Percentiles rank a stretch among this genome's conserved stretches.
Evolutionary conservation across 2,888 invertebrate genomes (phyloP).

Genomic region (Smittia sp.): DNA sequence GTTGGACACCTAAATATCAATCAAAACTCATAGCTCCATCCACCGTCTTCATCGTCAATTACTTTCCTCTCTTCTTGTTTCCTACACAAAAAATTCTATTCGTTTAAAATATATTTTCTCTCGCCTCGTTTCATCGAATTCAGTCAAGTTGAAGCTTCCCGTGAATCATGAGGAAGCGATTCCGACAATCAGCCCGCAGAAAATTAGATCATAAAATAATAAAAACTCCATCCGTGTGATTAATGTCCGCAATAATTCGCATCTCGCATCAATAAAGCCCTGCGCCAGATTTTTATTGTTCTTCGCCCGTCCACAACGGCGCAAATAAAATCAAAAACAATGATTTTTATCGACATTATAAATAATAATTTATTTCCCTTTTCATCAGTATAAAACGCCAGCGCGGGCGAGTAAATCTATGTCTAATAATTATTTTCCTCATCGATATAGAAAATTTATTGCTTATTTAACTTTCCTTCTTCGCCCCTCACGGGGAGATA

Average conservation of each 20-base stretch:
- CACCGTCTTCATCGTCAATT: background rate
- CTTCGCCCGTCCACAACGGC: background rate
- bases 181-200: background rate
- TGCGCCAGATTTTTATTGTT: background rate
- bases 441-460: slow-evolving; percentile 38
- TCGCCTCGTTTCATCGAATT: too few relatives aligned
- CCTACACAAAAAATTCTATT: slow-evolving; percentile 1
- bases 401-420: slow-evolving; percentile 15
- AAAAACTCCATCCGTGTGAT: background rate
- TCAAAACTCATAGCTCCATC: background rate
- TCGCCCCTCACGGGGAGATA: background rate
- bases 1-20: slow-evolving; percentile 12
- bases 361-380: slow-evolving; percentile 35
- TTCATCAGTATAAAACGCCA: slow-evolving; percentile 10
- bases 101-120: background rate
- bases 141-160: too few relatives aligned
- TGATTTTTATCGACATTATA: slow-evolving; percentile 35
- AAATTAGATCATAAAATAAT: slow-evolving; percentile 4
- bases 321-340: slow-evolving; percentile 12
- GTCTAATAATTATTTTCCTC: slow-evolving; percentile 31
- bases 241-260: slow-evolving; percentile 2
- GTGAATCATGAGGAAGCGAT: background rate
- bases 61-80: background rate
- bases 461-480: slow-evolving; percentile 15
- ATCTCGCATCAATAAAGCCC: slow-evolving; percentile 17